Conservation (phyloP, 2,113 vertebrate species). For the Sylvietta virens region DNA sequence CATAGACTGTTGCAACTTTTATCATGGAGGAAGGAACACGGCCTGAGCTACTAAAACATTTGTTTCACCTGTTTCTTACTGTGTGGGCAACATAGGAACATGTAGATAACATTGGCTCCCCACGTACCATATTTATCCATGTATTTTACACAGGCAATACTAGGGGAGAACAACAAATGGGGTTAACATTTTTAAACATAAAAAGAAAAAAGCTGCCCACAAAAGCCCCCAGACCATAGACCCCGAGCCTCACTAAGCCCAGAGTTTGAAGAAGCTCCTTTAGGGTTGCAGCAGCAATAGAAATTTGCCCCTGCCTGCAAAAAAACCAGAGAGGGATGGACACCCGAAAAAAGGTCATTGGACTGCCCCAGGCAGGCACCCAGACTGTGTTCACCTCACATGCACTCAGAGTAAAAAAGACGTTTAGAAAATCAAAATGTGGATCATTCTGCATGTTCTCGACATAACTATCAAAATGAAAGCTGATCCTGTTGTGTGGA, state of each 20-base stretch:
- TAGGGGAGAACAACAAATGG: not conserved
- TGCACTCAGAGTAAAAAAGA: not conserved
- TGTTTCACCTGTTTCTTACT: not conserved
- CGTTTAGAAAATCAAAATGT: not conserved
- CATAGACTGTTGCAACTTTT: not conserved
- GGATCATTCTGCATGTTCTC: not conserved
- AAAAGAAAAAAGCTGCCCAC: not conserved
- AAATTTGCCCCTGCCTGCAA: not conserved
- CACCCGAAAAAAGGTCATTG: fast-evolving
- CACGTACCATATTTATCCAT: fast-evolving
- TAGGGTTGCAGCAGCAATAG: not conserved
- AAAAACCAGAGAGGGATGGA: not conserved
- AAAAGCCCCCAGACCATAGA: not conserved
- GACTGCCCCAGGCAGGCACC: not conserved
- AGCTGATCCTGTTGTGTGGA: not conserved
- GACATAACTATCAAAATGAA: not conserved
- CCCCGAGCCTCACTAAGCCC: not conserved
- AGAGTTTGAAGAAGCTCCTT: not conserved
- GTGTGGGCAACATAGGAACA: not conserved
- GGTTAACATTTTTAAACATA: not conserved
- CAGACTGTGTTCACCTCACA: not conserved
- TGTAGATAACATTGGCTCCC: fast-evolving
- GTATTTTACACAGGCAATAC: not conserved
- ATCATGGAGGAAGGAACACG: not conserved
- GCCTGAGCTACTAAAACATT: not conserved